Evolutionary conservation across 2,888 invertebrate genomes (phyloP), one percentile per base, ranked within the genome.

Genomic region (Rotaria magnacalcarata): DNA sequence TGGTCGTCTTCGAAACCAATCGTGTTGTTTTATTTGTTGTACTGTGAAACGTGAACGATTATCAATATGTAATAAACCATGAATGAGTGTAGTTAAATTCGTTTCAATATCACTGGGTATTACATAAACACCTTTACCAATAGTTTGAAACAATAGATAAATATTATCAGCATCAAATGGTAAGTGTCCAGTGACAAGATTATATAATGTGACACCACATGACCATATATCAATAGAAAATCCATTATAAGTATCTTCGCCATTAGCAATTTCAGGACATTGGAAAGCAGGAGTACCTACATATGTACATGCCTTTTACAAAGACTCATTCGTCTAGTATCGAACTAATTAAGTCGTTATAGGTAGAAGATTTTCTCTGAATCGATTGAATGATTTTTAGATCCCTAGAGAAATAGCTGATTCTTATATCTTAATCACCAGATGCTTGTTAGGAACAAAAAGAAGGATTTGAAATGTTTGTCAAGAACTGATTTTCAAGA

Each of bases 251-350:
- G 47, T 80, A 47, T 80, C 80, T 24, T 80, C 80, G 56, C 85
- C 85, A 56, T 85, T 74, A 14, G 86, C 86, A 27, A 86, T 86
- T 56, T 86, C 86, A 21, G 86, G 86, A 86, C 86, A 86, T 85
- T 86, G 85, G 58, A 86, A 86, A 41, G 85, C 85, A 21, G 86
- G 86, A 27, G 86, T 86, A 60, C 86, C 85, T 80, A 80, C 7
- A 80, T 3, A 47, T 24, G 47, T 24, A 60, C 11, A 8, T 27
- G 14, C 14, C 50, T 50, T 34, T 34, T 34, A 34, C 34, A 34
- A 34, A 34, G 34, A 34, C 34, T 34, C 34, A 34, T 34, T 34
- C 34, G 2, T 34, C 34, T 34, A 34, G 34, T 34, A 34, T 34
- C 34, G 34, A 34, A 34, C 34, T 50, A 50, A 50, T 50, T 50